phyloP scores from a whole-genome alignment of 2,888 invertebrate species.

The Rhingia campestris region DNA sequence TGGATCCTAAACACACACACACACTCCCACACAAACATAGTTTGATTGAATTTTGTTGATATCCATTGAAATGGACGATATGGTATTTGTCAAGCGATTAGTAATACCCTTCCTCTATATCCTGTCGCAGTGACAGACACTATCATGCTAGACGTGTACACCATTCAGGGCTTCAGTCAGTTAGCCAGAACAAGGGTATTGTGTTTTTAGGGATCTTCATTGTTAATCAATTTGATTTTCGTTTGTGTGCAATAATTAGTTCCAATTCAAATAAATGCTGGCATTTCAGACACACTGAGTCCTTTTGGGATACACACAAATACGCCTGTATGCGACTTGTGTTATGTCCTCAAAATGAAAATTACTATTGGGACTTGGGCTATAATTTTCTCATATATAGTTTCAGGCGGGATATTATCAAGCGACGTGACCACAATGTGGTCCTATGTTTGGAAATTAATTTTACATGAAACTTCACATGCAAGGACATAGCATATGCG shows the following conservation, averaged over 20 bases:
- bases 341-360: constrained; percentile 33
- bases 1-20: not conserved
- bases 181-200: constrained; percentile 29
- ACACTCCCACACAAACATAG: not conserved
- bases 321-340: not conserved
- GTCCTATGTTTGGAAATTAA: constrained; percentile 66
- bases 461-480: constrained; percentile 61
- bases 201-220: constrained; percentile 63
- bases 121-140: not conserved
- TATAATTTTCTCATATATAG: constrained; percentile 60
- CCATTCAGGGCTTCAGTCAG: not conserved
- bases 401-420: constrained; percentile 57
- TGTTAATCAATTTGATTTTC: constrained; percentile 73
- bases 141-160: not conserved
- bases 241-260: constrained; percentile 63
- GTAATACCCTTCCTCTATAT: constrained; percentile 33
- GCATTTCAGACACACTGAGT: not conserved
- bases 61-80: constrained; percentile 62
- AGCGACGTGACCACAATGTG: constrained; percentile 67
- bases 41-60: constrained; percentile 54
- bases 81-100: constrained; percentile 67
- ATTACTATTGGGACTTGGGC: constrained; percentile 52
- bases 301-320: not conserved
- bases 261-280: constrained; percentile 61
- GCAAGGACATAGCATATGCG: constrained; percentile 7